Base-by-base conservation (phyloP, 1,140 invertebrate species). In the Rhyacophila brunnea region DNA sequence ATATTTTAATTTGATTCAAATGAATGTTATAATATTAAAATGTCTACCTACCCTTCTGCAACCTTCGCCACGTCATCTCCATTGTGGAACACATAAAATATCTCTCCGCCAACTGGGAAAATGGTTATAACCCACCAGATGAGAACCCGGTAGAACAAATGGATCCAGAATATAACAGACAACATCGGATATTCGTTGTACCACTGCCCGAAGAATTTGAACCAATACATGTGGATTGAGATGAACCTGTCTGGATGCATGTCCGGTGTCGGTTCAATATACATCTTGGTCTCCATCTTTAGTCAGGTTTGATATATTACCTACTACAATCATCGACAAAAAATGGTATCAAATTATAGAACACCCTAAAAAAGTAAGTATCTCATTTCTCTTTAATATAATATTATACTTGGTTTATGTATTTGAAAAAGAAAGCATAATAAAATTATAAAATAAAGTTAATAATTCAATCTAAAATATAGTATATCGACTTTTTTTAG, bases 171-270 rank as follows among this genome's bases (percentile, higher is more conserved):
- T 5, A 66, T 46, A 5, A 69, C 20, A 9, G 49, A 68, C 15
- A 62, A 67, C 20, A 65, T 59, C 4, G 67, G 63, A 52, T 64
- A 68, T 23, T 70, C 68, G 52, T 74, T 73, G 59, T 73, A 78
- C 76, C 76, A 78, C 67, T 77, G 69, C 14, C 76, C 76, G 64
- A 74, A 78, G 62, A 77, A 74, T 54, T 75, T 78, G 17, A 78
- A 63, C 75, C 76, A 78, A 55, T 73, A 78, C 64, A 77, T 77
- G 57, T 78, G 74, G 10, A 78, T 63, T 1, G 74, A 71, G 13
- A 73, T 74, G 51, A 74, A 79, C 43, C 75, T 65, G 14, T 61
- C 60, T 0, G 75, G 74, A 13, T 74, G 34, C 5, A 34, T 32
- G n/a, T 49, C 55, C 14, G 44, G 23, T 48, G 20, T 40, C 11